Conservation (phyloP, 2,113 vertebrate species). For the Mobula hypostoma region DNA sequence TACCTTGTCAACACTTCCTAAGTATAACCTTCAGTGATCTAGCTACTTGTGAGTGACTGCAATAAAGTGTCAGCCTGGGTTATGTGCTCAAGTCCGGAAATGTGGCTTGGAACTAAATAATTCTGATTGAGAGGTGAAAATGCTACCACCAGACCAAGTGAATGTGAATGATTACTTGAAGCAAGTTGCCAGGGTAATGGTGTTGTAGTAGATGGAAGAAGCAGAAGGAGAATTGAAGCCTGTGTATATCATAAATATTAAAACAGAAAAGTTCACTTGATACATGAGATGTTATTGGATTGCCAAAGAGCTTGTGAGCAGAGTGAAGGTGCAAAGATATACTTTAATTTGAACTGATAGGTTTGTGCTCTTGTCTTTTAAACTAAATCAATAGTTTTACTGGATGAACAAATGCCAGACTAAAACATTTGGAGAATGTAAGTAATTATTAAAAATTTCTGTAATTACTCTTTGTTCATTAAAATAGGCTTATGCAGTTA, state of each 20-base stretch:
- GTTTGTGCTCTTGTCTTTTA: not conserved
- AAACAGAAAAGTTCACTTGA: not conserved
- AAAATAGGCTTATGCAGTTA: conserved; percentile 12
- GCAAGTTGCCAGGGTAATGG: not conserved
- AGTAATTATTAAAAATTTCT: not conserved
- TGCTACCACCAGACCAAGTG: not conserved
- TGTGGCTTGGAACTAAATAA: not conserved
- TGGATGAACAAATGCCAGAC: not conserved
- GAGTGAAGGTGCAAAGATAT: not conserved
- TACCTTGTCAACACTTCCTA: not conserved
- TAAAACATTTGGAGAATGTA: not conserved
- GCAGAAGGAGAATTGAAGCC: not conserved
- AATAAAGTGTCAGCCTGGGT: not conserved
- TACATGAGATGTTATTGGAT: not conserved
- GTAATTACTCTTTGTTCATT: not conserved
- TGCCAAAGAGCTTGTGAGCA: not conserved
- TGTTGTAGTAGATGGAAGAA: not conserved
- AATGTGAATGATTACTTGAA: not conserved
- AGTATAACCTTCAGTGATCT: not conserved
- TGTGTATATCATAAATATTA: not conserved
- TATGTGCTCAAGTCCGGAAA: not conserved
- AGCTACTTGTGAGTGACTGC: too few species aligned
- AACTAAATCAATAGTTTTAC: conserved; percentile 7
- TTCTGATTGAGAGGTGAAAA: not conserved
- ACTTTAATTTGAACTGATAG: not conserved